Evolutionary conservation across 2,888 invertebrate species (phyloP).

Genomic region (Heteromurus nitidus): DNA sequence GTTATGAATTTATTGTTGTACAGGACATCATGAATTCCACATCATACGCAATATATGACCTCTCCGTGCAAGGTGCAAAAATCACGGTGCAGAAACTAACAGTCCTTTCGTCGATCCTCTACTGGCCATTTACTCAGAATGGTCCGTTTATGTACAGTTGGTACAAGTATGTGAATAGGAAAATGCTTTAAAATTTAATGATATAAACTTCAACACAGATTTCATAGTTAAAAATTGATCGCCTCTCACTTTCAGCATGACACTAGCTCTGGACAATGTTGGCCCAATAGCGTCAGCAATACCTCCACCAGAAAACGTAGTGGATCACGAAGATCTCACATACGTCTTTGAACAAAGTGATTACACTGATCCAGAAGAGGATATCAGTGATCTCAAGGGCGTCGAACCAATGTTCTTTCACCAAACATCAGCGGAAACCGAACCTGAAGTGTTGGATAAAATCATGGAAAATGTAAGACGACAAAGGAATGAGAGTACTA

Average conservation of each 20-base stretch:
- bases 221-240: neutral
- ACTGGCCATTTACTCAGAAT: slow-evolving; percentile 72
- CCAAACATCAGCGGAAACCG: slow-evolving; percentile 67
- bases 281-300: slow-evolving; percentile 53
- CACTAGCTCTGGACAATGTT: slow-evolving; percentile 60
- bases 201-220: neutral
- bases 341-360: slow-evolving; percentile 73
- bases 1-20: too few species aligned
- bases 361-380: slow-evolving; percentile 71
- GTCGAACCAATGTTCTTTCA: slow-evolving; percentile 71
- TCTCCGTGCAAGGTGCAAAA: slow-evolving; percentile 53
- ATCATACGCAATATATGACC: slow-evolving; percentile 71
- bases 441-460: slow-evolving; percentile 62
- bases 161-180: slow-evolving; percentile 67
- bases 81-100: slow-evolving; percentile 64
- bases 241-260: slow-evolving; percentile 61
- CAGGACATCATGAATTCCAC: slow-evolving; percentile 72
- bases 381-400: slow-evolving; percentile 66
- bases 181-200: neutral
- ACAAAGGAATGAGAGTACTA: neutral
- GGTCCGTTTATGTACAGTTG: slow-evolving; percentile 71
- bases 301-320: slow-evolving; percentile 67
- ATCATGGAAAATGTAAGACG: slow-evolving; percentile 64
- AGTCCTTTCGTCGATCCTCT: slow-evolving; percentile 71
- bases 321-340: slow-evolving; percentile 71